Conservation (phyloP, 2,113 vertebrate genomes). For the Narcine bancroftii region DNA sequence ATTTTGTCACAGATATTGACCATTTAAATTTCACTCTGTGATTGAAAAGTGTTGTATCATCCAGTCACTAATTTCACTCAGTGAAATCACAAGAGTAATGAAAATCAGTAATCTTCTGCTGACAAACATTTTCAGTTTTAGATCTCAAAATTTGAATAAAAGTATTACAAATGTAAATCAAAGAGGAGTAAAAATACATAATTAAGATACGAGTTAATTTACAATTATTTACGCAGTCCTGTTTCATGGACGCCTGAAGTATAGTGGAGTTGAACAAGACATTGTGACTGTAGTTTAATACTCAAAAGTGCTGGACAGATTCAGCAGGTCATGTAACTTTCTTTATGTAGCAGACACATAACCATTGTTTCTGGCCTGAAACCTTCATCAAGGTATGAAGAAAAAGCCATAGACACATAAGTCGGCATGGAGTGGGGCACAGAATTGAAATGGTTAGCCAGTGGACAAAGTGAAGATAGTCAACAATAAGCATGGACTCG, state of each 20-base stretch:
- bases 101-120: not conserved
- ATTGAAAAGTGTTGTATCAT: not conserved
- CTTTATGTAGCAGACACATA: no score
- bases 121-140: not conserved
- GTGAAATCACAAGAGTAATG: not conserved
- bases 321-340: no score
- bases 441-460: no score
- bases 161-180: not conserved
- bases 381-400: no score
- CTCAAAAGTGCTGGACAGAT: no score
- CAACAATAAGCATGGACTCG: no score
- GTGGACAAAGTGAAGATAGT: no score
- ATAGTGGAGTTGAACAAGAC: no score
- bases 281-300: no score
- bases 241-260: not conserved
- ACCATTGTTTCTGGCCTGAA: no score
- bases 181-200: not conserved
- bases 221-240: not conserved
- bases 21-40: not conserved
- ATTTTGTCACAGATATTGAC: not conserved
- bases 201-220: not conserved
- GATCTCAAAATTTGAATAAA: not conserved
- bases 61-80: not conserved
- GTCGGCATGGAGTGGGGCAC: no score
- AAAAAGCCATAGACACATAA: no score